These are phyloP conservation scores for Rhogogaster chlorosoma DNA, from an alignment of 2,888 invertebrate species.

Conservation along the genomic window DNA sequence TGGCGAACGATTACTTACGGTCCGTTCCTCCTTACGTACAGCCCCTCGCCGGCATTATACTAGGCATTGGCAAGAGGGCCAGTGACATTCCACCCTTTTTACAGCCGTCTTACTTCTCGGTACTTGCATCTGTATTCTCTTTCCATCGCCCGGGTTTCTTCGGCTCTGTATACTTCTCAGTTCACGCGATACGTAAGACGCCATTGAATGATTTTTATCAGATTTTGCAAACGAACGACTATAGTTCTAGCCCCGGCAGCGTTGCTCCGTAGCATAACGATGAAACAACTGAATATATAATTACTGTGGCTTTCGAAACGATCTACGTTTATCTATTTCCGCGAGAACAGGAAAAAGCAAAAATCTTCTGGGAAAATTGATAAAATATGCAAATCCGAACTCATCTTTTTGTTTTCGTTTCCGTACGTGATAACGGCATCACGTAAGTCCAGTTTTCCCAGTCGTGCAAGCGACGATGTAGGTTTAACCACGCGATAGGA, in stretches of 20 bases:
- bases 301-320: background rate
- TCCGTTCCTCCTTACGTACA: slow-evolving; percentile 53
- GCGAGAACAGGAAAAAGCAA: background rate
- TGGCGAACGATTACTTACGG: slow-evolving; percentile 76
- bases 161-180: slow-evolving; percentile 50
- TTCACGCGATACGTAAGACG: slow-evolving; percentile 46
- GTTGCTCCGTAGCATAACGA: slow-evolving; percentile 20
- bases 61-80: slow-evolving; percentile 53
- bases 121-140: slow-evolving; percentile 56
- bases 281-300: slow-evolving; percentile 11
- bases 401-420: background rate
- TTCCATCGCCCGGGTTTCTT: slow-evolving; percentile 56
- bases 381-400: background rate
- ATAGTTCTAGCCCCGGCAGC: slow-evolving; percentile 41
- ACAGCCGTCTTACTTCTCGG: slow-evolving; percentile 69
- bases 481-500: slow-evolving; percentile 46
- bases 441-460: background rate
- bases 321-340: background rate
- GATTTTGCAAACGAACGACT: slow-evolving; percentile 26
- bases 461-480: background rate
- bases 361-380: background rate
- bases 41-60: slow-evolving; percentile 71
- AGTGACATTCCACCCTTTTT: slow-evolving; percentile 77
- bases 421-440: background rate
- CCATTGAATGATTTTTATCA: slow-evolving; percentile 49